phyloP scores from a whole-genome alignment of 2,113 vertebrate genomes.

The Podarcis muralis region DNA sequence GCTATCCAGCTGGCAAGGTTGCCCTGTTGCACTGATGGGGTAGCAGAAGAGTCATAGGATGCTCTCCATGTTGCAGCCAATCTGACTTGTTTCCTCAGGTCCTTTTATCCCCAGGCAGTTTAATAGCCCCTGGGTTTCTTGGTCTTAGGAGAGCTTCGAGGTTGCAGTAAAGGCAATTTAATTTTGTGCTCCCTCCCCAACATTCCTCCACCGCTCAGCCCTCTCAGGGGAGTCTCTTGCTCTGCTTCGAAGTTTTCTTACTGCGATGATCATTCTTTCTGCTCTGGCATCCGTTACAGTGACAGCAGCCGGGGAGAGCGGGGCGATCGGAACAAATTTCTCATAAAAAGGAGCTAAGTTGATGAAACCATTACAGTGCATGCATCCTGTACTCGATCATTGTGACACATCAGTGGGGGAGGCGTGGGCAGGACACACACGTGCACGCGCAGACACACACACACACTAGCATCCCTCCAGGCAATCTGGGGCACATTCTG shows the following conservation, averaged over 20 bases:
- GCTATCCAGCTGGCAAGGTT: neutral
- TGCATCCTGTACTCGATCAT: conserved; percentile 77
- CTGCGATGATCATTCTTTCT: conserved; percentile 60
- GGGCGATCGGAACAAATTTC: conserved; percentile 72
- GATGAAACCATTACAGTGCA: conserved; percentile 79
- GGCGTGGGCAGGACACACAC: neutral
- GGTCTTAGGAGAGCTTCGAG: neutral
- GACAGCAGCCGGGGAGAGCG: conserved; percentile 66
- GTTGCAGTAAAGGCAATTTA: conserved; percentile 33
- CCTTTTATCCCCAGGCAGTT: neutral
- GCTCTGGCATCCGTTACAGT: conserved; percentile 67
- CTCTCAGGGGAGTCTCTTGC: neutral
- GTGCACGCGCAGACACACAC: neutral
- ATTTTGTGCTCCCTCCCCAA: neutral
- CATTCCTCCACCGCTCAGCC: neutral
- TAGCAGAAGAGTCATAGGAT: neutral
- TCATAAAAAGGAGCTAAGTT: conserved; percentile 70
- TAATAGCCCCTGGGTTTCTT: neutral
- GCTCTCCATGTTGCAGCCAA: neutral
- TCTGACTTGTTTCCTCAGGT: neutral
- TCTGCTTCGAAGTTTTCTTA: conserved; percentile 46
- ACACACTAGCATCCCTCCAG: neutral
- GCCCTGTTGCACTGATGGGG: neutral
- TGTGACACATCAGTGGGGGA: conserved; percentile 73
- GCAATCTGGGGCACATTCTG: neutral